These are phyloP conservation scores for Drusus annulatus DNA, from an alignment of 1,140 invertebrate genomes.

Conservation along the genomic window DNA sequence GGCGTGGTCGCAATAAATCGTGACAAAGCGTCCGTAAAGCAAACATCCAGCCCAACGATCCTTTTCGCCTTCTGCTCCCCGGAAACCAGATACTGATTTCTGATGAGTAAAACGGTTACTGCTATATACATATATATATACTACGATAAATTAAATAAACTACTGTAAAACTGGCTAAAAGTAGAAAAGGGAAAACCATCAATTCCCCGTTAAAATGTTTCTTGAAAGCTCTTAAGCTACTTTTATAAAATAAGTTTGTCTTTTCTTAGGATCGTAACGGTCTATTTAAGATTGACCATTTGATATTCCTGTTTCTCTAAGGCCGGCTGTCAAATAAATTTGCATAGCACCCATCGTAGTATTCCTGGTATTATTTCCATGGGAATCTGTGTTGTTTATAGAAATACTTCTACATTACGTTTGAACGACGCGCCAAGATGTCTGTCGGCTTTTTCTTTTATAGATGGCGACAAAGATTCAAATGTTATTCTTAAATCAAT, in stretches of 20 bases:
- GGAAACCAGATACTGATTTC: background rate
- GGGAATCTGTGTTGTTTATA: slow-evolving; percentile 27
- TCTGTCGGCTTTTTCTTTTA: slow-evolving; percentile 20
- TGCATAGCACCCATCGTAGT: background rate
- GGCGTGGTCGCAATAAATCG: slow-evolving; percentile 72
- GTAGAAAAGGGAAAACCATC: background rate
- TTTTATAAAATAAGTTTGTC: too few relatives aligned
- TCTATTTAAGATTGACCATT: slow-evolving; percentile 7
- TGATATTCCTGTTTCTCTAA: slow-evolving; percentile 3
- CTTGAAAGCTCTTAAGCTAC: too few relatives aligned
- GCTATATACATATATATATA: too few relatives aligned
- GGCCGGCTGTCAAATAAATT: background rate
- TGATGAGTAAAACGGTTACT: too few relatives aligned
- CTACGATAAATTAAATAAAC: background rate
- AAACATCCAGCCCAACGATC: slow-evolving; percentile 65
- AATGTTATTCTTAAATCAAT: slow-evolving; percentile 4
- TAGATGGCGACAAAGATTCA: slow-evolving; percentile 5
- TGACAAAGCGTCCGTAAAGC: slow-evolving; percentile 68
- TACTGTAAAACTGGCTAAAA: background rate
- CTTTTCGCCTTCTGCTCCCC: background rate
- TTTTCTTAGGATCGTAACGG: background rate
- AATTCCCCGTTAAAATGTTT: too few relatives aligned
- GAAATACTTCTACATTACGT: background rate
- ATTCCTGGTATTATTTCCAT: slow-evolving; percentile 6
- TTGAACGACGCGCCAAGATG: background rate